phyloP scores from a whole-genome alignment of 2,113 vertebrate species.

The Mohoua ochrocephala region DNA sequence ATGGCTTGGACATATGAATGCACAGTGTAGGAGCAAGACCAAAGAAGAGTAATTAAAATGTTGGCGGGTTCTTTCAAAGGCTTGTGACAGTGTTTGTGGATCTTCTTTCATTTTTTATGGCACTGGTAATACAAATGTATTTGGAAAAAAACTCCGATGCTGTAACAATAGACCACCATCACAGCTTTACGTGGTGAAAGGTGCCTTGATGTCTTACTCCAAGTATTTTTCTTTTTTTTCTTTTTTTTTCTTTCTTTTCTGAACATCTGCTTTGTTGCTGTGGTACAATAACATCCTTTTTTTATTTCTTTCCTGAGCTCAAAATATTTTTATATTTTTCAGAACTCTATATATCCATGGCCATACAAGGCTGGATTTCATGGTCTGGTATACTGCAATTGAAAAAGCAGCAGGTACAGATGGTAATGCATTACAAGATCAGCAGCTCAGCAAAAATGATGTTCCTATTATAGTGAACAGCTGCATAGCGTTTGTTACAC shows the following conservation, averaged over 20 bases:
- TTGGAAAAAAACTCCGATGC: not conserved
- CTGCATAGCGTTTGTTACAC: conserved; percentile 96
- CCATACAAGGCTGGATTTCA: conserved; percentile 86
- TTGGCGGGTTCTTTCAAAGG: not conserved
- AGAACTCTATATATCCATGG: conserved; percentile 93
- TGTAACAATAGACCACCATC: not conserved
- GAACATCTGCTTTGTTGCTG: not conserved
- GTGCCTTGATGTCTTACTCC: not conserved
- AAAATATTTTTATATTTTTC: conserved; percentile 62
- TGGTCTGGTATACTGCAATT: conserved; percentile 90
- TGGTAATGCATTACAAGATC: conserved; percentile 86
- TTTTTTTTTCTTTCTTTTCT: not conserved
- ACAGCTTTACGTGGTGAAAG: not conserved
- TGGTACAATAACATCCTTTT: not conserved
- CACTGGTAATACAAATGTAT: not conserved
- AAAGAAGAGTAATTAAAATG: not conserved
- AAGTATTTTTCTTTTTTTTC: not conserved
- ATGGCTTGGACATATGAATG: not conserved
- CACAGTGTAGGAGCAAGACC: not conserved
- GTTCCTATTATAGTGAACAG: conserved; percentile 93
- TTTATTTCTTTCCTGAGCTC: not conserved
- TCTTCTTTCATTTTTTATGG: not conserved
- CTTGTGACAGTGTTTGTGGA: not conserved
- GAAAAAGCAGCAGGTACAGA: conserved; percentile 89
- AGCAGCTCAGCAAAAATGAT: conserved; percentile 94